Conservation (phyloP, 2,113 vertebrate genomes). For the western clawed frog (Xenopus tropicalis) region UCB_Xtro_10.0 CM004448.2:10179001-10179500, state of each 20-base stretch:
- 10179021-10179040: too few relatives aligned
- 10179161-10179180: too few relatives aligned
- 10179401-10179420: background rate
- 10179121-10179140: too few relatives aligned
- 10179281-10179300: background rate
- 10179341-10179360: background rate
- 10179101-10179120: too few relatives aligned
- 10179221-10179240: background rate
- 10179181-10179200: too few relatives aligned
- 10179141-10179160: too few relatives aligned
- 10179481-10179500: background rate
- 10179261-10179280: constrained; percentile 1
- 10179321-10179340: constrained; percentile 1
- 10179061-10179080: too few relatives aligned
- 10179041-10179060: too few relatives aligned
- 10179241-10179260: background rate
- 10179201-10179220: too few relatives aligned
- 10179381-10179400: background rate
- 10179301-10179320: background rate
- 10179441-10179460: background rate
- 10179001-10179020: too few relatives aligned
- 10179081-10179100: too few relatives aligned
- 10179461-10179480: background rate
- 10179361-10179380: background rate
- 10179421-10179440: background rate